phyloP scores from a whole-genome alignment of 2,888 invertebrate species.

The Eledone cirrhosa region DNA sequence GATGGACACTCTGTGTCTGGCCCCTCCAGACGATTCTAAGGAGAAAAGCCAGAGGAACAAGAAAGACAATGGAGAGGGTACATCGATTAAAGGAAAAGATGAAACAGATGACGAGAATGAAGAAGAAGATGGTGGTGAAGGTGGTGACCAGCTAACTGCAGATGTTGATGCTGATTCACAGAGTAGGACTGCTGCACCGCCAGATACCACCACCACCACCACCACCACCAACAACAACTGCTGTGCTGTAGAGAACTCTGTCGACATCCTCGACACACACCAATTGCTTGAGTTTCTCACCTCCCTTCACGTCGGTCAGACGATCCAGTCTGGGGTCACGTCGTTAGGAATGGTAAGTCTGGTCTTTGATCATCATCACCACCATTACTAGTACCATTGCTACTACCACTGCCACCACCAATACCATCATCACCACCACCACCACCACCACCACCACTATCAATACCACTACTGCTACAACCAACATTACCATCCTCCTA shows the following conservation, averaged over 20 bases:
- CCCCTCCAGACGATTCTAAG: no score
- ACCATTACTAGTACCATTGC: no score
- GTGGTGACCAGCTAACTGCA: not conserved
- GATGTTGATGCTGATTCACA: not conserved
- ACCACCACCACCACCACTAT: no score
- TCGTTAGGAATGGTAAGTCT: constrained; percentile 79
- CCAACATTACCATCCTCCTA: no score
- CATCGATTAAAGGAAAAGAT: constrained; percentile 20
- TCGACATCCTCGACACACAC: constrained; percentile 42
- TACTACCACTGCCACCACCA: no score
- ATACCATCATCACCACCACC: no score
- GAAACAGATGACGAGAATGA: constrained; percentile 30
- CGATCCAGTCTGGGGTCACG: constrained; percentile 68
- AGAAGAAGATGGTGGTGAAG: constrained; percentile 29
- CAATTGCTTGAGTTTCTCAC: constrained; percentile 52
- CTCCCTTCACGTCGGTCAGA: constrained; percentile 50
- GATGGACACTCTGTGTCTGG: no score
- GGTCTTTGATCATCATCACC: no score
- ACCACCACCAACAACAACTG: no score
- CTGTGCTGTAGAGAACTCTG: constrained; percentile 31
- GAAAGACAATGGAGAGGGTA: constrained; percentile 34
- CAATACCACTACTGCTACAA: no score
- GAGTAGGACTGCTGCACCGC: no score
- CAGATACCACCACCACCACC: no score
- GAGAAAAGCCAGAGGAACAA: constrained; percentile 30